phyloP scores from a whole-genome alignment of 2,888 invertebrate species.

The Hyppa rectilinea region DNA sequence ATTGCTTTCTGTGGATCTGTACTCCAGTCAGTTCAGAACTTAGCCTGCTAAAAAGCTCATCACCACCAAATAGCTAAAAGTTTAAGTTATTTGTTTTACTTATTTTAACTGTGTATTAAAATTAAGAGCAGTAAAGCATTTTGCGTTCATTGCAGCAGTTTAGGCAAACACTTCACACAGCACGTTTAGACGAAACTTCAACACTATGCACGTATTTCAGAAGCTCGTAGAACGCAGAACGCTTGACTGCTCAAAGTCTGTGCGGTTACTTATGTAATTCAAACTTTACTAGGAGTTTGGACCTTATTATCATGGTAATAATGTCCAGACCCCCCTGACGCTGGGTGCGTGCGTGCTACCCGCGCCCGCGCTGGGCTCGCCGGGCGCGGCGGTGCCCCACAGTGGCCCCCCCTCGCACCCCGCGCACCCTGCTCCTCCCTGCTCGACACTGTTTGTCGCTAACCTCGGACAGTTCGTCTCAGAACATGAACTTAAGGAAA shows the following conservation, averaged over 20 bases:
- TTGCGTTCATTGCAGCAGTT: slow-evolving; percentile 27
- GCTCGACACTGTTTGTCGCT: slow-evolving; percentile 99
- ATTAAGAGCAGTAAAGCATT: slow-evolving; percentile 30
- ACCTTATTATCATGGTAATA: slow-evolving; percentile 65
- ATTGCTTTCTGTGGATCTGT: slow-evolving; percentile 31
- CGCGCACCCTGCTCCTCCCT: slow-evolving; percentile 94
- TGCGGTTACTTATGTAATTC: slow-evolving; percentile 50
- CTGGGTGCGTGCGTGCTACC: slow-evolving; percentile 96
- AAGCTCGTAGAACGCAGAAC: slow-evolving; percentile 42
- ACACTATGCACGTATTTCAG: slow-evolving; percentile 16
- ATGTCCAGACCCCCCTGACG: slow-evolving; percentile 87
- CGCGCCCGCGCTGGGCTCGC: slow-evolving; percentile 98
- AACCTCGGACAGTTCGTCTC: slow-evolving; percentile 99
- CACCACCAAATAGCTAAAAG: background rate
- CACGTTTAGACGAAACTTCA: background rate
- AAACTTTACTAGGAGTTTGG: slow-evolving; percentile 63
- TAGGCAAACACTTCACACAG: background rate
- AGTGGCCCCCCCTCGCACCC: slow-evolving; percentile 91
- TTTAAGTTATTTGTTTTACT: slow-evolving; percentile 3
- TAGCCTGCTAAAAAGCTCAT: slow-evolving; percentile 22
- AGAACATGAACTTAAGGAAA: slow-evolving; percentile 99
- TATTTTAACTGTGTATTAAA: slow-evolving; percentile 16
- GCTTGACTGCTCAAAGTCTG: slow-evolving; percentile 74
- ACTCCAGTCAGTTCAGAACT: slow-evolving; percentile 5
- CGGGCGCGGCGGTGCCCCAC: slow-evolving; percentile 94